Conservation (phyloP, 1,140 invertebrate species). For the Lepidurus arcticus region DNA sequence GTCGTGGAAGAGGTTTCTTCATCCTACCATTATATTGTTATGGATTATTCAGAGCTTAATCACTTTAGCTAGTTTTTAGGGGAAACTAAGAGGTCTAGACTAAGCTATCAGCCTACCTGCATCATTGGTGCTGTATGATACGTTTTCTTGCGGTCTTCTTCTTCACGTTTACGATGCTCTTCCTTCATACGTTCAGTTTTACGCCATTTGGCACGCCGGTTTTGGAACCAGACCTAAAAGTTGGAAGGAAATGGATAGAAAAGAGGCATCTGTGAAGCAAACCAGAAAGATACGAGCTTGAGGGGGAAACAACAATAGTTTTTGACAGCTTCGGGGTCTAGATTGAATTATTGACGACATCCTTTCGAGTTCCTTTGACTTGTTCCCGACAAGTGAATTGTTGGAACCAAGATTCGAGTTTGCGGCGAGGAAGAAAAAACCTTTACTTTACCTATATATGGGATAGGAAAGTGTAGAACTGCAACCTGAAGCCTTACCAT, state of each 20-base stretch:
- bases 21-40: background rate
- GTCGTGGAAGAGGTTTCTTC: constrained; percentile 3
- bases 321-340: constrained; percentile 13
- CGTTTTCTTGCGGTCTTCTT: constrained; percentile 45
- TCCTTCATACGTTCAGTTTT: constrained; percentile 85
- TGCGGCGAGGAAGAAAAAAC: background rate
- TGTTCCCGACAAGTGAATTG: background rate
- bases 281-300: background rate
- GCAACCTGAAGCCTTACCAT: constrained; percentile 7
- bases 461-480: background rate
- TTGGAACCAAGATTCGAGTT: background rate
- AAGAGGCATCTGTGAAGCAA: background rate
- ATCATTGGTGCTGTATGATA: constrained; percentile 34
- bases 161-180: constrained; percentile 76
- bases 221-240: constrained; percentile 87
- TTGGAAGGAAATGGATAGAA: background rate
- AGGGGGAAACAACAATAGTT: background rate
- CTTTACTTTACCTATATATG: background rate
- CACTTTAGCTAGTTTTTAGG: constrained; percentile 3
- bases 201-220: constrained; percentile 85
- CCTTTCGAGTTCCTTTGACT: background rate
- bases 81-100: constrained; percentile 19
- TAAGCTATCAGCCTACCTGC: constrained; percentile 11
- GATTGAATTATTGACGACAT: background rate
- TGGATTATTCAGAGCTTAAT: constrained; percentile 10